A percentile compares a stretch with the other conserved stretches of the same genome.
Evolutionary conservation across 1,140 invertebrate genomes (phyloP).

Genomic region (Ephestia elutella): DNA sequence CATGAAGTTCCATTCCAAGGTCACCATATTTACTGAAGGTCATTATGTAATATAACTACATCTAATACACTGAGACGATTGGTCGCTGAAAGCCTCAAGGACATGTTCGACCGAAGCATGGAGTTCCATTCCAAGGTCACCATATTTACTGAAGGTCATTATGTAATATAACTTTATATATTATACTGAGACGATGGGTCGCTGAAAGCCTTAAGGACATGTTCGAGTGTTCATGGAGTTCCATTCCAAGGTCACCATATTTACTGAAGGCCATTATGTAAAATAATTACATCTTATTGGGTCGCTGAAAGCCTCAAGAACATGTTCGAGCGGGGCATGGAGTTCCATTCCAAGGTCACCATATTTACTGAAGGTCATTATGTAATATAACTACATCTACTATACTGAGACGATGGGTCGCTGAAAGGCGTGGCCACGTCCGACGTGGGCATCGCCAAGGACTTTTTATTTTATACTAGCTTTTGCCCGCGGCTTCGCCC

Average conservation of each 20-base stretch:
- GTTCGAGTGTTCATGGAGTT: constrained; percentile 98
- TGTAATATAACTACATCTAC: too few species aligned
- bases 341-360: constrained; percentile 97
- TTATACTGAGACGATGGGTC: constrained; percentile 95
- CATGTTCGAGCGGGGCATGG: constrained; percentile 98
- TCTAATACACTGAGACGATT: constrained; percentile 90
- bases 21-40: constrained; percentile 98
- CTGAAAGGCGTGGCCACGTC: constrained; percentile 98
- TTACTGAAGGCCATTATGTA: too few species aligned
- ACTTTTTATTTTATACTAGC: too few species aligned
- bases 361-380: too few species aligned
- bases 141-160: too few species aligned
- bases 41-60: too few species aligned
- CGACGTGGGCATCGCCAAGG: constrained; percentile 97
- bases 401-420: constrained; percentile 89
- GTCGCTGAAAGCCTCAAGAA: constrained; percentile 99
- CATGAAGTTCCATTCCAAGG: constrained; percentile 98
- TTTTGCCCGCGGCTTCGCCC: too few species aligned
- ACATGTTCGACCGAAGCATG: constrained; percentile 97
- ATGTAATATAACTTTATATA: too few species aligned
- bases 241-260: constrained; percentile 97
- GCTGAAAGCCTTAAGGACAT: constrained; percentile 96
- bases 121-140: constrained; percentile 98
- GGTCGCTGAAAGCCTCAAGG: constrained; percentile 98
- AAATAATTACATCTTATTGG: too few species aligned